A percentile compares a stretch with the other conserved stretches of the same genome.
Conservation (phyloP, 2,888 invertebrate species). For the Catonia carolina region DNA sequence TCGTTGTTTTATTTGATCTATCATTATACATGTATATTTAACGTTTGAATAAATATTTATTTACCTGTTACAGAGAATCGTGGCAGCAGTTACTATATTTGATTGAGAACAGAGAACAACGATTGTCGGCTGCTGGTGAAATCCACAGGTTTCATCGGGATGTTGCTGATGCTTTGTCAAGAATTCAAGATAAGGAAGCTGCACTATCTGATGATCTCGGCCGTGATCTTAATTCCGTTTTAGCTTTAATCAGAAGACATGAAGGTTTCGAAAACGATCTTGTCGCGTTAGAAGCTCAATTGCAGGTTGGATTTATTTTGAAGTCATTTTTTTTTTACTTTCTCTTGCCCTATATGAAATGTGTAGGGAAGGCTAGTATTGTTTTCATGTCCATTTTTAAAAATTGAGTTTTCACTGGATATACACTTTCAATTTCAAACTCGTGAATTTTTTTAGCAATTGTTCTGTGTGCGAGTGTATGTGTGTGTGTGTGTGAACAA, state of each 20-base stretch:
- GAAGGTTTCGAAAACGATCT: slow-evolving; percentile 92
- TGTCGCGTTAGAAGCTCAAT: slow-evolving; percentile 83
- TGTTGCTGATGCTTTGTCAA: slow-evolving; percentile 80
- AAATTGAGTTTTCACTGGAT: no score
- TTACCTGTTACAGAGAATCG: slow-evolving; percentile 50
- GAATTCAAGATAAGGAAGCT: slow-evolving; percentile 85
- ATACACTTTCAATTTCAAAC: background rate
- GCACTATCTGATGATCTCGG: slow-evolving; percentile 74
- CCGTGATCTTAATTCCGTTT: slow-evolving; percentile 78
- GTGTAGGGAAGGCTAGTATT: no score
- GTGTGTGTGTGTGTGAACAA: no score
- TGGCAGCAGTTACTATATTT: slow-evolving; percentile 87
- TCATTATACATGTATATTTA: no score
- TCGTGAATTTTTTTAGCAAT: background rate
- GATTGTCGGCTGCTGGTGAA: slow-evolving; percentile 89
- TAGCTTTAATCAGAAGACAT: slow-evolving; percentile 75
- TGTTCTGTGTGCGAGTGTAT: no score
- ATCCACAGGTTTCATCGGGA: slow-evolving; percentile 97
- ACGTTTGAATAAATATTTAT: no score
- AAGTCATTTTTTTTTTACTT: no score
- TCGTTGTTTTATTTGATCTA: no score
- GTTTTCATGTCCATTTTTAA: no score
- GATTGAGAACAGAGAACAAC: slow-evolving; percentile 77
- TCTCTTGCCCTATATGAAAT: no score
- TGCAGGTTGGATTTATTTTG: slow-evolving; percentile 56